Evolutionary conservation across 1,140 invertebrate genomes (phyloP).

Genomic region (Tetranychus cinnabarinus): DNA sequence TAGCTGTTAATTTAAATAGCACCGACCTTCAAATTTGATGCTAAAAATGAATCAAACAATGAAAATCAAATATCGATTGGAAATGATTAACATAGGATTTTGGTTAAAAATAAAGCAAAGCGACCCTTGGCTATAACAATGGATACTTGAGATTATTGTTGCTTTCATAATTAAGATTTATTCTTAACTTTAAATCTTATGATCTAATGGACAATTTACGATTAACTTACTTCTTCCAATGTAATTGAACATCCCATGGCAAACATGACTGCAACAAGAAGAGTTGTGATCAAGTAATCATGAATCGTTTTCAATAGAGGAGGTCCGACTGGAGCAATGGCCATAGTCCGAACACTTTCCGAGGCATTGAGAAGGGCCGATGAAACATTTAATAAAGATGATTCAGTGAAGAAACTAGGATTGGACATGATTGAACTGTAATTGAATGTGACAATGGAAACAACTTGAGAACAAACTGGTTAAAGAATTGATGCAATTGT

Average conservation of each 20-base stretch:
- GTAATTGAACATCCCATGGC: slow-evolving; percentile 19
- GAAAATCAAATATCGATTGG: too few relatives aligned
- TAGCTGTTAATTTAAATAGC: too few relatives aligned
- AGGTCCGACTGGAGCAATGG: neutral
- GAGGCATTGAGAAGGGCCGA: neutral
- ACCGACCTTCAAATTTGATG: too few relatives aligned
- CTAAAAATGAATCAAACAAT: too few relatives aligned
- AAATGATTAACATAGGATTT: too few relatives aligned
- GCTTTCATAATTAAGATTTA: neutral
- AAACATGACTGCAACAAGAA: slow-evolving; percentile 19
- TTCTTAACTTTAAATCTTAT: neutral
- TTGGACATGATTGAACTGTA: neutral
- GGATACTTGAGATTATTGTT: neutral
- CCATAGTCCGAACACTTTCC: neutral
- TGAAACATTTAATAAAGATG: neutral
- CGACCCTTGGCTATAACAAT: too few relatives aligned
- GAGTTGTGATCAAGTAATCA: slow-evolving; percentile 15
- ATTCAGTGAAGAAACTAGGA: neutral
- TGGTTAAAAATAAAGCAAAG: too few relatives aligned
- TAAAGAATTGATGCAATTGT: too few relatives aligned
- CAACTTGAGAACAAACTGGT: too few relatives aligned
- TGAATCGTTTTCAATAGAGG: slow-evolving; percentile 15
- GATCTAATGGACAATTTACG: neutral
- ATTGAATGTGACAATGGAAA: too few relatives aligned
- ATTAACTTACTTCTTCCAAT: slow-evolving; percentile 11